phyloP scores from a whole-genome alignment of 2,113 vertebrate genomes.

The Trinectes maculatus region DNA sequence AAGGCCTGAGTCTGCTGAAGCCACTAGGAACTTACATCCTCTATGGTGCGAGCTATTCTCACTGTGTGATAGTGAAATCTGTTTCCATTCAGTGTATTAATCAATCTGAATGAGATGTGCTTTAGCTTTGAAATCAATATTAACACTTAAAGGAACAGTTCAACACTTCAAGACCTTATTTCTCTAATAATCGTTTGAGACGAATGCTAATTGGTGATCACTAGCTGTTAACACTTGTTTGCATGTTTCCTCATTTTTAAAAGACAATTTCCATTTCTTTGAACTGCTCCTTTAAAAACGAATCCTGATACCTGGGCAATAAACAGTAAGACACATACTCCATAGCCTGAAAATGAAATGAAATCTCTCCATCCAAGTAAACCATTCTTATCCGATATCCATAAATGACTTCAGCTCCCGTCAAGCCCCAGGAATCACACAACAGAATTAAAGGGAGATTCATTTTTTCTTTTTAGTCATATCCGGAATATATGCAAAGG shows the following conservation, averaged over 20 bases:
- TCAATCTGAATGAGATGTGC: too few relatives aligned
- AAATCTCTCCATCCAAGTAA: conserved; percentile 30
- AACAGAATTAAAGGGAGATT: conserved; percentile 45
- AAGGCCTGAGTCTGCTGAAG: conserved; percentile 93
- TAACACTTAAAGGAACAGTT: background rate
- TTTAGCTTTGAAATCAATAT: too few relatives aligned
- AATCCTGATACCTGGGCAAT: background rate
- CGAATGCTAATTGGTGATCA: too few relatives aligned
- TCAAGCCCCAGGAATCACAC: conserved; percentile 52
- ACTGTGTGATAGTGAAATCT: background rate
- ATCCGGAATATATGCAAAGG: conserved; percentile 34
- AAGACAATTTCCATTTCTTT: too few relatives aligned
- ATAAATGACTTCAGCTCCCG: conserved; percentile 47
- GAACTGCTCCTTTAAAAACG: too few relatives aligned
- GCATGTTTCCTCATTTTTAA: too few relatives aligned
- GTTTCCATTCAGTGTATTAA: background rate
- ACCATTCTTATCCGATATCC: conserved; percentile 24
- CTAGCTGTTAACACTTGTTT: too few relatives aligned
- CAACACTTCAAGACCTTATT: too few relatives aligned
- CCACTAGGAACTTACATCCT: conserved; percentile 97
- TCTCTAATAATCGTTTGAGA: too few relatives aligned
- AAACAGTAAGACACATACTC: conserved; percentile 7
- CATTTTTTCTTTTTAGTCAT: conserved; percentile 32
- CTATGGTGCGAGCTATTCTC: conserved; percentile 86
- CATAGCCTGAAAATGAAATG: conserved; percentile 22